Evolutionary conservation across 2,888 invertebrate genomes (phyloP), one percentile per base, ranked within the genome.

Genomic region (Drosophila gaucha): DNA sequence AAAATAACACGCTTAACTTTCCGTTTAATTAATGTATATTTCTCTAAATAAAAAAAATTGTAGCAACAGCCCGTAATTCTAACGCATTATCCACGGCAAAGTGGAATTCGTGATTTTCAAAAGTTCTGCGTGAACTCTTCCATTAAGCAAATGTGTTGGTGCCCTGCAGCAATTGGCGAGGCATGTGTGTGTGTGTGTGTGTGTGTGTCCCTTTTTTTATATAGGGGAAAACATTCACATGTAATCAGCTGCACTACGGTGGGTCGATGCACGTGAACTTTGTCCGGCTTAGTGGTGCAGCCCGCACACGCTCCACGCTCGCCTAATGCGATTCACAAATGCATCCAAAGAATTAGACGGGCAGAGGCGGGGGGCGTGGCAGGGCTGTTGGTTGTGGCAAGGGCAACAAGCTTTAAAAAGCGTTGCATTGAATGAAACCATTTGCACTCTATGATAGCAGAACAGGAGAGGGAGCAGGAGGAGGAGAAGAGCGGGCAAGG

Each of bases 191-290:
- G n/a, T 18, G 6, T 5, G 8, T 16, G 14, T 22, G 30, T 10
- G 38, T 35, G 24, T 24, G 16, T 51, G 24, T 49, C 58, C 28
- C 49, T 52, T 63, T 50, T 52, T 52, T 63, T 50, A 54, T 67
- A n/a, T 52, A 60, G 74, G 54, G 49, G 56, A 8, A 31, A 47
- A 44, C 67, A 72, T 67, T 77, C 63, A 24, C 67, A 24, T 72
- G 63, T 60, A 72, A 74, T 67, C 77, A 59, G 54, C 50, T 57
- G 62, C 72, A 63, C 39, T 44, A 39, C 26, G 67, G 24, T 56
- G 58, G 67, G 66, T 63, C 67, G 67, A 67, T 83, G 70, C 62
- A 72, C 77, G 70, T 84, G 86, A 80, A 83, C 84, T 83, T 83
- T 86, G 77, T 64, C 64, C 51, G 73, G 84, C 86, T 80, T 76